Conservation (phyloP, 2,888 invertebrate genomes). For the Yponomeuta plumbellus region DNA sequence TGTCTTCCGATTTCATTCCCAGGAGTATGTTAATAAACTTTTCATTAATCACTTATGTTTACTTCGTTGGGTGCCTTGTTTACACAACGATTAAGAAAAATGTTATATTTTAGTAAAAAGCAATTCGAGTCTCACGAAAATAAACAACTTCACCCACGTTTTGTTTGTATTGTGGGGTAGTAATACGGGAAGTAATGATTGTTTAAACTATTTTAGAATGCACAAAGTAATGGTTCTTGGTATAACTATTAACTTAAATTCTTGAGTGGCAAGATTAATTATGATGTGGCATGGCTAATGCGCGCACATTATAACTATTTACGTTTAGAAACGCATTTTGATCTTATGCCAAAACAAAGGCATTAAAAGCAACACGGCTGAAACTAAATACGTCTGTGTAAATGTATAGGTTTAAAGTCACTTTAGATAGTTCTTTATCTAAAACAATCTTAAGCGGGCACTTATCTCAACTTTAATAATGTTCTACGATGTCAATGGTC, state of each 20-base stretch:
- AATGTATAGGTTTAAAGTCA: slow-evolving; percentile 5
- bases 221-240: slow-evolving; percentile 1
- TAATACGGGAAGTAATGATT: slow-evolving; percentile 56
- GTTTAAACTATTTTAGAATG: slow-evolving; percentile 55
- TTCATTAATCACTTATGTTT: slow-evolving; percentile 3
- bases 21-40: neutral
- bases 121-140: slow-evolving; percentile 64
- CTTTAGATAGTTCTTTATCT: slow-evolving; percentile 13
- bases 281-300: neutral
- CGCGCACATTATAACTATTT: neutral
- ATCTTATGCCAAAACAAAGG: neutral
- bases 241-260: slow-evolving; percentile 6
- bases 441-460: slow-evolving; percentile 19
- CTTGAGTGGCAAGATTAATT: slow-evolving; percentile 10
- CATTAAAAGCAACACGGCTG: neutral
- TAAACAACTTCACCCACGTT: slow-evolving; percentile 62
- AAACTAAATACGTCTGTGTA: neutral
- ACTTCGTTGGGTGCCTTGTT: slow-evolving; percentile 39
- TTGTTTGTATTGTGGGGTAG: slow-evolving; percentile 62
- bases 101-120: slow-evolving; percentile 60
- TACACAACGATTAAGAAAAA: slow-evolving; percentile 55
- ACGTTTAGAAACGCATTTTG: neutral
- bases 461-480: slow-evolving; percentile 36
- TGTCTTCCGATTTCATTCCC: neutral
- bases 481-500: slow-evolving; percentile 36